These are phyloP conservation scores for Lasioglossum oenotherae DNA, from an alignment of 2,888 invertebrate genomes.

Conservation along the genomic window DNA sequence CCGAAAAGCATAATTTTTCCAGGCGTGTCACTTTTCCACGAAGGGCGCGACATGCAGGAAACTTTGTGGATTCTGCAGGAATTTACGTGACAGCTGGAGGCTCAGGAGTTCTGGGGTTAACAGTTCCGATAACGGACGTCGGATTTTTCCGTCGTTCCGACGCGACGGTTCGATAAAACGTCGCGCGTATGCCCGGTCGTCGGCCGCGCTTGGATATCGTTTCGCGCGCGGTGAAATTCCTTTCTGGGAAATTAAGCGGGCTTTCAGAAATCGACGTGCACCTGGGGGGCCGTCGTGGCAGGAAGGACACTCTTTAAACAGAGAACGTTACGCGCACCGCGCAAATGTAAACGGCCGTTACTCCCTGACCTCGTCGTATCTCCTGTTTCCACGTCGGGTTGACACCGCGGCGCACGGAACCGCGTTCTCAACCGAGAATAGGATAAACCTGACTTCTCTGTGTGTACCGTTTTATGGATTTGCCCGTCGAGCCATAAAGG, in stretches of 20 bases:
- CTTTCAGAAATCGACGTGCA: constrained; percentile 70
- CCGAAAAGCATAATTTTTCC: background rate
- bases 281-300: constrained; percentile 71
- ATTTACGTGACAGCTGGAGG: background rate
- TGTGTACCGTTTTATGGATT: constrained; percentile 72
- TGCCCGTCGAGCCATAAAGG: constrained; percentile 70
- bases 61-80: background rate
- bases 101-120: background rate
- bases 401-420: constrained; percentile 60
- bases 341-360: constrained; percentile 73
- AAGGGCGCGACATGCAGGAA: background rate
- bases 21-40: background rate
- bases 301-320: constrained; percentile 64
- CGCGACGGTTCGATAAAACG: constrained; percentile 61
- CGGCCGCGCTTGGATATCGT: constrained; percentile 46
- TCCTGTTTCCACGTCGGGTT: constrained; percentile 66
- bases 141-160: constrained; percentile 55
- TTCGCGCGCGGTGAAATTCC: constrained; percentile 63
- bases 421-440: constrained; percentile 68
- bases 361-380: constrained; percentile 74
- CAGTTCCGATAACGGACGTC: constrained; percentile 62
- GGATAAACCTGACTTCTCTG: constrained; percentile 68
- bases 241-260: constrained; percentile 70
- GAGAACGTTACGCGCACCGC: constrained; percentile 66
- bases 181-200: constrained; percentile 20